Evolutionary conservation across 2,113 vertebrate genomes (phyloP).

Genomic region (Crocuta crocuta): DNA sequence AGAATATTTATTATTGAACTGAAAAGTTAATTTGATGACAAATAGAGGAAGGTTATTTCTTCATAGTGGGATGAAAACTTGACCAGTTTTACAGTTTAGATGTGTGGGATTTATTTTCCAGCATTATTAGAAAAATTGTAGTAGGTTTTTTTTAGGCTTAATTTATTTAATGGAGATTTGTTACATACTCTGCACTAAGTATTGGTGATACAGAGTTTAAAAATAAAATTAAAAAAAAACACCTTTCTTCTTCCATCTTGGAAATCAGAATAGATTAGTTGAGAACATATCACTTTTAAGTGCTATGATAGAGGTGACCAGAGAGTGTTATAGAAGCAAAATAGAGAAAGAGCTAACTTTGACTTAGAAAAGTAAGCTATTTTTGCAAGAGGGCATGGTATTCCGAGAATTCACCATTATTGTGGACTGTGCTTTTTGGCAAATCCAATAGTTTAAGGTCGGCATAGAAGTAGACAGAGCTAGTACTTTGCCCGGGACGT

Average conservation of each 20-base stretch:
- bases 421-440: background rate
- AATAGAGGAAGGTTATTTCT: background rate
- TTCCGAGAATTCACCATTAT: background rate
- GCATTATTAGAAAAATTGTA: background rate
- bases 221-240: background rate
- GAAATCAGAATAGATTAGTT: background rate
- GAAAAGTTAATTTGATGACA: background rate
- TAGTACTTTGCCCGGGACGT: background rate
- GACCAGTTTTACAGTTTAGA: background rate
- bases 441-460: background rate
- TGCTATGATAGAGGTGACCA: background rate
- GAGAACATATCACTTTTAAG: background rate
- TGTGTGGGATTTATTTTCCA: background rate
- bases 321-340: background rate
- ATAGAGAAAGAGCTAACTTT: background rate
- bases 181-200: background rate
- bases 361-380: background rate
- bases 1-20: background rate
- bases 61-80: background rate
- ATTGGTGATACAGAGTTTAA: background rate
- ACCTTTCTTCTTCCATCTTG: too few species aligned
- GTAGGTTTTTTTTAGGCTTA: fast-evolving
- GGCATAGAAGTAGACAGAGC: background rate
- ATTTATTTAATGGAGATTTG: background rate
- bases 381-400: background rate